Evolutionary conservation across 2,888 invertebrate genomes (phyloP), one percentile per base, ranked within the genome.

Genomic region (Elegia similella): DNA sequence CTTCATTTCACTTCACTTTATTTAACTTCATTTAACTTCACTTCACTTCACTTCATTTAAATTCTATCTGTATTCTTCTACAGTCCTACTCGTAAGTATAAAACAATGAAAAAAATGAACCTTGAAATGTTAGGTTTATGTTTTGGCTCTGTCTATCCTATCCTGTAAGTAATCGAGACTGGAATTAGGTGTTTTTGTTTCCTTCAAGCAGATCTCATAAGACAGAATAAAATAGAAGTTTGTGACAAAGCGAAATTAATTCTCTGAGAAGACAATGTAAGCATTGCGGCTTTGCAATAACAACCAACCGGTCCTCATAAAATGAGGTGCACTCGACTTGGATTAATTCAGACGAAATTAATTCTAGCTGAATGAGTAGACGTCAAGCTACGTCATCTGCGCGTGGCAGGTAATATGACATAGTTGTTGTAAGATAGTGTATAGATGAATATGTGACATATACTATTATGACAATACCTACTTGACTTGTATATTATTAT

Each of bases 341-440:
- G 75, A 75, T 80, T 77, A 80, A 79, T 81, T 78, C 70, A 66
- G 69, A 60, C 62, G 66, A 69, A 79, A 81, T 81, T 80, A 80
- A 78, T 80, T 76, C 73, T 65, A 66, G 66, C 60, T 64, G 70
- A 76, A 75, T 67, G 73, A 70, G 23, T 23, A 23, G 69, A 72
- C 65, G 68, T 70, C 67, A 70, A 57, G 64, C 60, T 62, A 59
- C 67, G 64, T 64, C 70, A 67, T 66, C 71, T 70, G 69, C 66
- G 64, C 62, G 60, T 62, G 68, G 56, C 55, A 58, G 61, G 61
- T 47, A 55, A 57, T 59, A 55, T 57, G 52, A 57, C 46, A 46
- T 23, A 23, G 23, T 23, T 23, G 5, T 23, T 23, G 23, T 23
- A 23, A 3, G 23, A 23, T 23, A 23, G 23, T 23, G 23, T 23